phyloP scores from a whole-genome alignment of 35 echinoderm and acorn worm genomes.

The Stichopus chloronotus region DNA sequence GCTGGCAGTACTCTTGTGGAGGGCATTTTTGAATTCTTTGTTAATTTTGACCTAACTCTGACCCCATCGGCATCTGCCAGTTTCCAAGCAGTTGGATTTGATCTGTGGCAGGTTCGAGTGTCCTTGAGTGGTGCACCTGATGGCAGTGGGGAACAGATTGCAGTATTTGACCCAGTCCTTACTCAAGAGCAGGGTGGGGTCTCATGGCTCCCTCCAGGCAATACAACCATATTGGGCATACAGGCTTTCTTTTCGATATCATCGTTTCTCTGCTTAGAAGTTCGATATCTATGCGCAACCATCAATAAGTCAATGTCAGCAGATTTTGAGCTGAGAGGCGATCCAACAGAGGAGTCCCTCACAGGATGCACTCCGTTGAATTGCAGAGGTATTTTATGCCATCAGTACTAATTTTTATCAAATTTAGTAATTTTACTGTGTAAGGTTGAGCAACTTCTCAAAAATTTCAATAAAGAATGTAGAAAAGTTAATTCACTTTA shows the following conservation, averaged over 20 bases:
- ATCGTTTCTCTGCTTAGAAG: conserved; percentile 38
- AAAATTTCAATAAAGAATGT: no score
- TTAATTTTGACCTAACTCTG: conserved; percentile 75
- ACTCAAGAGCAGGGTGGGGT: conserved; percentile 35
- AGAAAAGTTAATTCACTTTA: no score
- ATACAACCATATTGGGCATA: conserved; percentile 28
- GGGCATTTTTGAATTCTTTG: conserved; percentile 39
- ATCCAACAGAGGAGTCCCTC: conserved; percentile 54
- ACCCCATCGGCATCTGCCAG: conserved; percentile 2
- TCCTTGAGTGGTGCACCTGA: conserved; percentile 47
- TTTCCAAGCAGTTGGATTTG: conserved; percentile 47
- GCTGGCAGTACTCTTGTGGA: conserved; percentile 42
- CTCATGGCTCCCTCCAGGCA: conserved; percentile 59
- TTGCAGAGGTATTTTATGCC: conserved; percentile 69
- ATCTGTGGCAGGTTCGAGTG: conserved; percentile 68
- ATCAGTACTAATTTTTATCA: no score
- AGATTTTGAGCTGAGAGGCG: conserved; percentile 67
- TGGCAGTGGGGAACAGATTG: not conserved
- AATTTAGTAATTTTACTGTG: no score
- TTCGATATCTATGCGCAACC: conserved; percentile 66
- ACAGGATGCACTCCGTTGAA: conserved; percentile 67
- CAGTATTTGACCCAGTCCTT: not conserved
- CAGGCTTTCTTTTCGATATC: conserved; percentile 34
- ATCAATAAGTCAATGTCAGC: conserved; percentile 52
- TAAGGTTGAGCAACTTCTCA: no score